Evolutionary conservation across 1,140 invertebrate species (phyloP), one percentile per base, ranked within the genome.

Genomic region (Drosophila insularis): DNA sequence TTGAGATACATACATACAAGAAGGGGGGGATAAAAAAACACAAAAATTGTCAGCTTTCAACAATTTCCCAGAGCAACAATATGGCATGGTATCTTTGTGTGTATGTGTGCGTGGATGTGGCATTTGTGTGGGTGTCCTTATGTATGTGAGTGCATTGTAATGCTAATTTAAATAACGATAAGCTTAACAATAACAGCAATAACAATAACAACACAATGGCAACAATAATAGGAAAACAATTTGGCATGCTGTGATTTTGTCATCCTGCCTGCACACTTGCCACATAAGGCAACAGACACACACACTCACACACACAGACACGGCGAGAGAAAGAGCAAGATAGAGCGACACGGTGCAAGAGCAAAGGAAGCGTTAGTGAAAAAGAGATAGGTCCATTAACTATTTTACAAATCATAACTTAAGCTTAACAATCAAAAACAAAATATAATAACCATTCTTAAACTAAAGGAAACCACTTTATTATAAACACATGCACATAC

Each of bases 101-200:
- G 61, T 76, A 50, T 74, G 27, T 54, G 50, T 31, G 35, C 31
- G 55, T 58, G 11, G n/a, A 23, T 60, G 37, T 62, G 56, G 53
- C 31, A 27, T 37, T 43, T 58, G 8, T 17, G 32, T 60, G 37
- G 56, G 56, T 46, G 59, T 40, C 39, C 37, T 13, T 39, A 35
- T 65, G 35, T 54, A 13, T 71, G 58, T 63, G 74, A 68, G 64
- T 71, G 82, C 82, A 87, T 86, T 87, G 78, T 87, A 86, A 86
- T 86, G 82, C 82, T 86, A 86, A 86, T 86, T 86, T 86, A 86
- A 87, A 86, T 81, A 86, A 81, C 78, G 82, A 86, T 86, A 86
- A 86, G 81, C 75, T 69, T 53, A 70, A 70, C 82, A 86, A 85
- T 78, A 79, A 66, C 63, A 63, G 53, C 62, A 66, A 63, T 61